These are phyloP conservation scores for Apogon hyalosoma DNA, from an alignment of 2,797 vertebrate species.

Conservation along the genomic window DNA sequence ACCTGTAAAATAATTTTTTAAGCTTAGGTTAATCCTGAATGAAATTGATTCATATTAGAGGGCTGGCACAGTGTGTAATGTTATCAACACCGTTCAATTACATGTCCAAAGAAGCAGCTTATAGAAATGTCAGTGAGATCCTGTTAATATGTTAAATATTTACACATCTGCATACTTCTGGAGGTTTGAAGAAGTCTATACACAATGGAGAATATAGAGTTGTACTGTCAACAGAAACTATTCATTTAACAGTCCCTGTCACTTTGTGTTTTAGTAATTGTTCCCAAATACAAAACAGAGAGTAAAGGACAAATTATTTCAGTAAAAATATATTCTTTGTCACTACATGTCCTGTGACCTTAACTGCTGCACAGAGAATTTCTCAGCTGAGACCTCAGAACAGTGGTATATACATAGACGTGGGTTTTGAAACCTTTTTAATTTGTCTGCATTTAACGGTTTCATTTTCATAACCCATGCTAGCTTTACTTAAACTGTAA, in stretches of 20 bases:
- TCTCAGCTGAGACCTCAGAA: background rate
- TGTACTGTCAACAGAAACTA: constrained; percentile 15
- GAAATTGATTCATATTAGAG: background rate
- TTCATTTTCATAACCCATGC: background rate
- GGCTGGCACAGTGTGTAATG: background rate
- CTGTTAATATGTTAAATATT: constrained; percentile 66
- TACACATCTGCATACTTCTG: constrained; percentile 43
- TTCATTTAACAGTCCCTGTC: background rate
- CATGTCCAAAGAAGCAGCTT: constrained; percentile 25
- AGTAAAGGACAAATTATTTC: background rate
- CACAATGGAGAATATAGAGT: constrained; percentile 4
- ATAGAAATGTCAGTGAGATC: constrained; percentile 36
- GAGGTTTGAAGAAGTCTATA: constrained; percentile 19
- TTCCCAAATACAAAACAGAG: background rate
- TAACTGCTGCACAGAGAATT: background rate
- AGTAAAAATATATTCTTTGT: background rate
- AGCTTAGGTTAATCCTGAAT: background rate
- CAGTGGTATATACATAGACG: background rate
- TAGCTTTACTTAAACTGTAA: background rate
- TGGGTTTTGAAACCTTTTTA: background rate
- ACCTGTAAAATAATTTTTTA: background rate
- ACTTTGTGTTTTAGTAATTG: background rate
- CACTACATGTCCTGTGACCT: background rate
- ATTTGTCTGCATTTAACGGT: background rate
- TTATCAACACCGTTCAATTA: constrained; percentile 43